A percentile compares a stretch with the other conserved stretches of the same genome.
These are phyloP conservation scores for Serilophus lunatus DNA, from an alignment of 2,113 vertebrate genomes.

Conservation along the genomic window DNA sequence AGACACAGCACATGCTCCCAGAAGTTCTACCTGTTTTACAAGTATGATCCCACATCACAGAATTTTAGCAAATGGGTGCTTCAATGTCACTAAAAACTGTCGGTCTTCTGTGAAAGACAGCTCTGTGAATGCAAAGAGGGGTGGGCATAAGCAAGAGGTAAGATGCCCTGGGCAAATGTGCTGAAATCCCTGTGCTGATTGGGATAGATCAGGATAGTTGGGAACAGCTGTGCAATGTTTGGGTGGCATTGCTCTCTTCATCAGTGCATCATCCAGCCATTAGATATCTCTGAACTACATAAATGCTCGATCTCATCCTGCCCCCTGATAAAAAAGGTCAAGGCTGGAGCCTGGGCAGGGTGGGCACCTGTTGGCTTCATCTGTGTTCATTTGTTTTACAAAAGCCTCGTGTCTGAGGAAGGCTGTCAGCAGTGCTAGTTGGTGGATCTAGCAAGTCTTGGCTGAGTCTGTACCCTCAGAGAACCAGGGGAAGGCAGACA, in stretches of 20 bases:
- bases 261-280: not conserved
- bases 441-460: not conserved
- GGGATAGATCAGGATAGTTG: not conserved
- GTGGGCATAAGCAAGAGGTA: not conserved
- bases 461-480: not conserved
- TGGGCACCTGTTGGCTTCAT: not conserved
- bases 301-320: not conserved
- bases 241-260: not conserved
- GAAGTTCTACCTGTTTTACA: not conserved
- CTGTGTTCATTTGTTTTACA: not conserved
- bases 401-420: not conserved
- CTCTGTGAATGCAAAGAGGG: not conserved
- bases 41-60: not conserved
- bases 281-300: not conserved
- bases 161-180: not conserved
- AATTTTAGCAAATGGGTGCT: not conserved
- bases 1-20: fast-evolving
- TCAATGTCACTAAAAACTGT: not conserved
- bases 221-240: not conserved
- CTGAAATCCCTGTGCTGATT: not conserved
- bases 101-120: not conserved
- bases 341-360: not conserved
- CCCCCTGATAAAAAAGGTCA: not conserved
- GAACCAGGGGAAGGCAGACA: not conserved
- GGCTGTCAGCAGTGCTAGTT: not conserved